Conservation (phyloP, 1,140 invertebrate genomes). For the Acyrthosiphon pisum region DNA sequence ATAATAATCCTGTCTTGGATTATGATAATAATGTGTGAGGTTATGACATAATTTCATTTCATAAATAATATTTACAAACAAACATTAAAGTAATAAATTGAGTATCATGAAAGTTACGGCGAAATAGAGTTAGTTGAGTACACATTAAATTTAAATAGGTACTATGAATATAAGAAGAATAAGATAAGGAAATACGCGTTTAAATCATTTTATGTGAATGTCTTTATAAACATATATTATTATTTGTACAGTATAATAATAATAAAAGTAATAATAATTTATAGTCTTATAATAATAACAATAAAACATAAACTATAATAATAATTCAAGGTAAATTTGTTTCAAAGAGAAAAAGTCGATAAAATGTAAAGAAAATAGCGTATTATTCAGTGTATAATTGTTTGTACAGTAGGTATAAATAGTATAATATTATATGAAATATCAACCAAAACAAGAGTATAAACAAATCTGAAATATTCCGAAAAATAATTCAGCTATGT, state of each 20-base stretch:
- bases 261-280: neutral
- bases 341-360: neutral
- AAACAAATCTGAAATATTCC: neutral
- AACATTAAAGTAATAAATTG: neutral
- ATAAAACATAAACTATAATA: neutral
- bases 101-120: neutral
- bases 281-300: constrained; percentile 2
- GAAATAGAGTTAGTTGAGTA: neutral
- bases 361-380: neutral
- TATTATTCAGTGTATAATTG: neutral
- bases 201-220: neutral
- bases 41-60: neutral
- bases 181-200: neutral
- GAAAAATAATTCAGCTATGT: constrained; percentile 40
- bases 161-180: neutral
- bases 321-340: neutral
- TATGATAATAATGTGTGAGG: neutral
- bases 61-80: neutral
- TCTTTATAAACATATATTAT: neutral
- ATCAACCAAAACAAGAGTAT: neutral
- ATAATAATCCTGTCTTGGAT: neutral
- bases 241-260: neutral
- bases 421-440: neutral
- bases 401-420: too few species aligned
- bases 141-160: constrained; percentile 20